Percentiles rank a stretch among this genome's conserved stretches.
Evolutionary conservation across 2,888 invertebrate genomes (phyloP).

Genomic region (Parnassius smintheus): DNA sequence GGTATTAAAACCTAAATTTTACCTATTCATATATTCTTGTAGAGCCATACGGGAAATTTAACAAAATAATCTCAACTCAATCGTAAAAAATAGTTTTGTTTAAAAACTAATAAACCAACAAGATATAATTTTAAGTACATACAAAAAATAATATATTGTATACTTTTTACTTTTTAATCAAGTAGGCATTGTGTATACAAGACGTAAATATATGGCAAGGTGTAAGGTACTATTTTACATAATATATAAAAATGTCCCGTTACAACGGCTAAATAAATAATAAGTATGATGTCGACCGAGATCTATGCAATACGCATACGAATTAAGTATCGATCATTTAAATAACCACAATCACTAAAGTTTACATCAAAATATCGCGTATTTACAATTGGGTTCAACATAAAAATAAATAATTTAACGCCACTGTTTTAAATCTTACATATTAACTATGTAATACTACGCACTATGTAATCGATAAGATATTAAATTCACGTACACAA

Average conservation of each 20-base stretch:
- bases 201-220: conserved; percentile 40
- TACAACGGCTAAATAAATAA: conserved; percentile 51
- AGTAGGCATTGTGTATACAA: conserved; percentile 25
- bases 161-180: conserved; percentile 6
- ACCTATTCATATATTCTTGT: conserved; percentile 57
- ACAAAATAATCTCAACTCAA: conserved; percentile 43
- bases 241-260: conserved; percentile 27
- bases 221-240: conserved; percentile 30
- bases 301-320: conserved; percentile 52
- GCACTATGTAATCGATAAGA: conserved; percentile 60
- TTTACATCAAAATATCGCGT: conserved; percentile 71
- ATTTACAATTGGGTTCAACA: conserved; percentile 77
- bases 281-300: conserved; percentile 53
- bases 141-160: conserved; percentile 23
- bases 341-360: conserved; percentile 72
- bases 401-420: conserved; percentile 81
- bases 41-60: conserved; percentile 36
- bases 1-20: conserved; percentile 75
- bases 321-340: conserved; percentile 59
- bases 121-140: conserved; percentile 36
- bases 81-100: conserved; percentile 34
- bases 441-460: conserved; percentile 66
- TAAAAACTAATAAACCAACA: conserved; percentile 40
- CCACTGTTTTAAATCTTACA: conserved; percentile 69
- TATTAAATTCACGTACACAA: conserved; percentile 63